phyloP scores from a whole-genome alignment of 2,888 invertebrate genomes.

The Oscheius onirici region DNA sequence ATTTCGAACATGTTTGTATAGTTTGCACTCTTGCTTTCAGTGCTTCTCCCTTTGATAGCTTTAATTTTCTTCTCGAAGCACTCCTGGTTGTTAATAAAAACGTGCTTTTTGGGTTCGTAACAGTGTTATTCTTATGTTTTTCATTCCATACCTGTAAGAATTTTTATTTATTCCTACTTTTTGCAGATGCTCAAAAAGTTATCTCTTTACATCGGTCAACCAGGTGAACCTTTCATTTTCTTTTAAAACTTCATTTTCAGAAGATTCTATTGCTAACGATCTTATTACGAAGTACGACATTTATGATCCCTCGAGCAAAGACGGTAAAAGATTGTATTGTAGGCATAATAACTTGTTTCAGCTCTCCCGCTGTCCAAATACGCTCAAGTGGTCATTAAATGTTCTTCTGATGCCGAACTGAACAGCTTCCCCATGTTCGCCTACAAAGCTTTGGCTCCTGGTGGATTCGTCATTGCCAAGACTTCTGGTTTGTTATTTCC shows the following conservation, averaged over 20 bases:
- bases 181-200: conserved; percentile 1
- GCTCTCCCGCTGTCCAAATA: background rate
- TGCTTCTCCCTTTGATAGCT: background rate
- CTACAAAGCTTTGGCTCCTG: conserved; percentile 12
- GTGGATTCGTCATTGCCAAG: conserved; percentile 1
- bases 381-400: background rate
- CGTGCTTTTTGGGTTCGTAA: background rate
- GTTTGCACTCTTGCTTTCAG: background rate
- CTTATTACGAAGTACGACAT: background rate
- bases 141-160: background rate
- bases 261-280: background rate
- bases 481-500: background rate
- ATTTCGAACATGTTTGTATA: background rate
- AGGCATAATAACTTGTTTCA: background rate
- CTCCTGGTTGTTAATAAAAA: background rate
- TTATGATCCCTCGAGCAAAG: background rate
- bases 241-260: background rate
- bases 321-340: too few relatives aligned
- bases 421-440: conserved; percentile 9
- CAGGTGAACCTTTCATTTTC: background rate
- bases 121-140: background rate
- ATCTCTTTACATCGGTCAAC: conserved; percentile 1
- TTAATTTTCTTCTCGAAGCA: background rate
- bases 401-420: conserved; percentile 2
- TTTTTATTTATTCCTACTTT: background rate